Evolutionary conservation across 2,113 vertebrate species (phyloP), one percentile per base, ranked within the genome.

Genomic region (Siniperca chuatsi): DNA sequence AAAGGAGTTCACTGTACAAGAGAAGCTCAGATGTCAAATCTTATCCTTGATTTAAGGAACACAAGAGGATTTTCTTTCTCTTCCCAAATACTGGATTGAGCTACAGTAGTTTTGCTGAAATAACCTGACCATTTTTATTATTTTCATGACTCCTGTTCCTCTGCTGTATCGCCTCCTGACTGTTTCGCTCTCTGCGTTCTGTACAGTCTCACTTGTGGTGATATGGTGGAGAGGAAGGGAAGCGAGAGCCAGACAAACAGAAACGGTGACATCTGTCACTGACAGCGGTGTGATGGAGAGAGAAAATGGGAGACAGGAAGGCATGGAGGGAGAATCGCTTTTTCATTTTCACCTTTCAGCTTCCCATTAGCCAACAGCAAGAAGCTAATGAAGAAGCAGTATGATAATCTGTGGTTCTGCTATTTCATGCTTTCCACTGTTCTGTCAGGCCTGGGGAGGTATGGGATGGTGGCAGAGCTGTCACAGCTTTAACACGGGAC

Each of bases 281-380:
- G 92, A 61, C 83, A 73, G 84, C 74, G 25, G 58, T 90, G 74
- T 74, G 90, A 90, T 52, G 85, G 88, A 89, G 81, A 80, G 82
- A 86, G 89, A 74, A 84, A 87, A 76, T 55, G 79, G 86, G 80
- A 87, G 85, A 84, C 77, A 44, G 78, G 57, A 64, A 88, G 86
- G 58, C 89, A 73, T 42, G 86, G 80, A 81, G 82, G 54, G 67
- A 81, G 85, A 81, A 78, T 65, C 46, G 4, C 82, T 86, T 82
- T 88, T 91, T 90, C 90, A 85, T 91, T 94, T 90, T 90, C 89
- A 90, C 87, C 92, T 92, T 90, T 93, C 88, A 92, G 86, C 76
- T 88, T 89, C 78, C 85, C 87, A 88, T 92, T 91, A 93, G 89
- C 88, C 86, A 68, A 84, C 90, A 89, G 87, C 85, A 3, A 89